Conservation (phyloP, 2,113 vertebrate species). For the Meleagris gallopavo region DNA sequence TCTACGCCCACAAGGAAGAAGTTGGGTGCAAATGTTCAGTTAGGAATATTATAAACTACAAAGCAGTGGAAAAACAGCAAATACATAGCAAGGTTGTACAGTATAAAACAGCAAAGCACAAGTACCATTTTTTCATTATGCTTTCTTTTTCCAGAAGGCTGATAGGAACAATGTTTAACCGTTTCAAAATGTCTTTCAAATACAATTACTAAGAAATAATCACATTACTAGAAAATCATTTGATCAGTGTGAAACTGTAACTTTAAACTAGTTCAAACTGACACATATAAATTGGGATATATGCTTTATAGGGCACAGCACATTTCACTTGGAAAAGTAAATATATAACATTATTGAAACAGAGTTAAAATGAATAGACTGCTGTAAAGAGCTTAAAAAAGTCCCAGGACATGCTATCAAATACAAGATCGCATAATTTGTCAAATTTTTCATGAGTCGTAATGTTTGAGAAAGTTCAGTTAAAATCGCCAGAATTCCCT, state of each 20-base stretch:
- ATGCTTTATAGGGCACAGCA: not conserved
- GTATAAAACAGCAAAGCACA: not conserved
- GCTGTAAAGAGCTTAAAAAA: not conserved
- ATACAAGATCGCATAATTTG: not conserved
- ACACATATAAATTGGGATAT: not conserved
- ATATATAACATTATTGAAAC: slow-evolving; percentile 3
- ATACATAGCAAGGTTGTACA: not conserved
- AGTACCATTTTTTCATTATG: not conserved
- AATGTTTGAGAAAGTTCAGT: not conserved
- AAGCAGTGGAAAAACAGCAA: not conserved
- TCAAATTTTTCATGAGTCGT: not conserved
- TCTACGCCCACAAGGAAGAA: not conserved
- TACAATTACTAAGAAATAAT: slow-evolving; percentile 12
- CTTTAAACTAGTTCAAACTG: slow-evolving; percentile 19
- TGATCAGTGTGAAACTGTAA: not conserved
- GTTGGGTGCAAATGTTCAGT: not conserved
- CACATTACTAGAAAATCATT: slow-evolving; percentile 18
- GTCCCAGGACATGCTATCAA: slow-evolving; percentile 9
- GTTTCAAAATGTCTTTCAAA: not conserved
- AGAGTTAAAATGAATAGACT: slow-evolving; percentile 8
- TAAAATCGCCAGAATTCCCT: not conserved
- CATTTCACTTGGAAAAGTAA: slow-evolving; percentile 24
- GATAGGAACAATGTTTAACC: not conserved
- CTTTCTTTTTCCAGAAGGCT: not conserved
- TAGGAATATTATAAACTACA: not conserved